These are phyloP conservation scores for Agrotis clavis DNA, from an alignment of 2,888 invertebrate species.

Conservation along the genomic window DNA sequence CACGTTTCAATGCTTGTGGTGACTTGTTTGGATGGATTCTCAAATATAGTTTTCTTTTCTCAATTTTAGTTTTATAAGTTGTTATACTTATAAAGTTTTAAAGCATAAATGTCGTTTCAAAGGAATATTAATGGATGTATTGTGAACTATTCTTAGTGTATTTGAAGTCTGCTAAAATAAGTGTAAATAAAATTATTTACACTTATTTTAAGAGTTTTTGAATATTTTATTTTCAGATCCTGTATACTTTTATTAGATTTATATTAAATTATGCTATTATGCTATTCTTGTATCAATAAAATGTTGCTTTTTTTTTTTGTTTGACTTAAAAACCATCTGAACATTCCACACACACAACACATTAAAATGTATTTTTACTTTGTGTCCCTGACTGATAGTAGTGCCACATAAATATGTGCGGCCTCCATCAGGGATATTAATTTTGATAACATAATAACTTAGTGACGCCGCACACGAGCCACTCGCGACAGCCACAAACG, in stretches of 20 bases:
- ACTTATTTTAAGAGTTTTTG: slow-evolving; percentile 1
- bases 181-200: not conserved
- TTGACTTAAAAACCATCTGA: no score
- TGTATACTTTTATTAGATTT: slow-evolving; percentile 26
- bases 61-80: no score
- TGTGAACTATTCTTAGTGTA: not conserved
- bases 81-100: not conserved
- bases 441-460: no score
- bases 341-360: no score
- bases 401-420: no score
- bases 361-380: no score
- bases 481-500: no score
- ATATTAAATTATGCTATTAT: slow-evolving; percentile 5
- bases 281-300: not conserved
- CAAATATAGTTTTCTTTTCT: not conserved
- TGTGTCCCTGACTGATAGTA: no score
- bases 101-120: not conserved
- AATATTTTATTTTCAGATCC: slow-evolving; percentile 41
- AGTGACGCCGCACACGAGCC: no score
- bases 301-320: no score
- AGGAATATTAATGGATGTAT: no score
- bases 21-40: not conserved
- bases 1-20: not conserved
- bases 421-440: no score
- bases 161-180: not conserved